A percentile compares a stretch with the other conserved stretches of the same genome.
Conservation (phyloP, 1,140 invertebrate species). For the Rhynchophorus ferrugineus region DNA sequence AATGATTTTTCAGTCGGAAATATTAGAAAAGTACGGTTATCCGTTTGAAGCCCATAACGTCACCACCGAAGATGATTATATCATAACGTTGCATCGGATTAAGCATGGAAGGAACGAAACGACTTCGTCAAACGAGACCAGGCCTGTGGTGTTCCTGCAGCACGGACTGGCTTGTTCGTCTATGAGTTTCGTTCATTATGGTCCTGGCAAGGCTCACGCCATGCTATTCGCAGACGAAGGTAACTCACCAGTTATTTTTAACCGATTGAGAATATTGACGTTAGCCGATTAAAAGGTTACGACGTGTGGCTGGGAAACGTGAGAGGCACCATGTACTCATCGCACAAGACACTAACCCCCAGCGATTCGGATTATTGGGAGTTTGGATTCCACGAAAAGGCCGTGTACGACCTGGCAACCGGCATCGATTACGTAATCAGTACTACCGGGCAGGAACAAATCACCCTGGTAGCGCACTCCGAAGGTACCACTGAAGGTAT, state of each 20-base stretch:
- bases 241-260: neutral
- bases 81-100: slow-evolving; percentile 21
- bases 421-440: slow-evolving; percentile 52
- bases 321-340: slow-evolving; percentile 32
- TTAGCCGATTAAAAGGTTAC: slow-evolving; percentile 14
- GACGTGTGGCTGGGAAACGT: slow-evolving; percentile 61
- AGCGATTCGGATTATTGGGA: slow-evolving; percentile 9
- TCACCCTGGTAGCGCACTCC: slow-evolving; percentile 52
- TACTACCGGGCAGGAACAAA: slow-evolving; percentile 40
- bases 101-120: slow-evolving; percentile 16
- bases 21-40: slow-evolving; percentile 22
- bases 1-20: slow-evolving; percentile 11
- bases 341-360: slow-evolving; percentile 14
- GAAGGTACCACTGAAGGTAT: slow-evolving; percentile 52
- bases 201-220: slow-evolving; percentile 6
- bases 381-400: slow-evolving; percentile 63
- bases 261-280: too few relatives aligned
- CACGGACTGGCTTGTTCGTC: slow-evolving; percentile 14
- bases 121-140: neutral
- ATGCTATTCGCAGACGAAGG: slow-evolving; percentile 13
- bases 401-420: slow-evolving; percentile 58
- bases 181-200: slow-evolving; percentile 10
- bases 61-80: slow-evolving; percentile 20
- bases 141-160: neutral
- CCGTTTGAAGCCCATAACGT: slow-evolving; percentile 23